These are phyloP conservation scores for Drosophila setifemur DNA, from an alignment of 1,140 invertebrate genomes.

Conservation along the genomic window DNA sequence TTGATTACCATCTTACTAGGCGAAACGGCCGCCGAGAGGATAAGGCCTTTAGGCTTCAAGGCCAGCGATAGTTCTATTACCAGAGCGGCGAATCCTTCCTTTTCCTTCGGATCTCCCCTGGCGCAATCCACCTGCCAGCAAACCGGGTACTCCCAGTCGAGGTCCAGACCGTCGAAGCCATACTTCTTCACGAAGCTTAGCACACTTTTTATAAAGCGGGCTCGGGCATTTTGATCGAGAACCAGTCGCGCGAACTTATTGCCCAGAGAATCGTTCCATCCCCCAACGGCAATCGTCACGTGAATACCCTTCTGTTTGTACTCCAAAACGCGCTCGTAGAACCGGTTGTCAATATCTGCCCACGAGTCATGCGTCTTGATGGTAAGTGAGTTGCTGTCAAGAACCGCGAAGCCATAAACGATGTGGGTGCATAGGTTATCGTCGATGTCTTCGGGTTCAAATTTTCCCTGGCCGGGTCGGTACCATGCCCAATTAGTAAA, in stretches of 20 bases:
- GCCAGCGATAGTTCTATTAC: conserved; percentile 88
- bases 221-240: conserved; percentile 88
- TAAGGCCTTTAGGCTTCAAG: conserved; percentile 88
- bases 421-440: conserved; percentile 88
- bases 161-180: conserved; percentile 92
- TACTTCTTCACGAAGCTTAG: conserved; percentile 90
- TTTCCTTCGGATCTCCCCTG: conserved; percentile 89
- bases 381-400: conserved; percentile 84
- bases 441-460: conserved; percentile 87
- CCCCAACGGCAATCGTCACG: conserved; percentile 87
- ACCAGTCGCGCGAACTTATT: conserved; percentile 93
- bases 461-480: conserved; percentile 85
- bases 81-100: conserved; percentile 88
- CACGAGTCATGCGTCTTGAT: conserved; percentile 88
- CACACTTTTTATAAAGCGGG: conserved; percentile 88
- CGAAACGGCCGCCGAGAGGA: conserved; percentile 92
- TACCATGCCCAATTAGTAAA: conserved; percentile 90
- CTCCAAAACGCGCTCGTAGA: conserved; percentile 91
- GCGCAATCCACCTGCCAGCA: conserved; percentile 91
- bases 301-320: conserved; percentile 84
- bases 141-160: conserved; percentile 93
- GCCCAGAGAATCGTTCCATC: conserved; percentile 93
- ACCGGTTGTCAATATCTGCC: conserved; percentile 88
- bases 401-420: conserved; percentile 88
- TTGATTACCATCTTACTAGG: conserved; percentile 92